phyloP scores from a whole-genome alignment of 2,888 invertebrate species.

The Tuberolachnus salignus region DNA sequence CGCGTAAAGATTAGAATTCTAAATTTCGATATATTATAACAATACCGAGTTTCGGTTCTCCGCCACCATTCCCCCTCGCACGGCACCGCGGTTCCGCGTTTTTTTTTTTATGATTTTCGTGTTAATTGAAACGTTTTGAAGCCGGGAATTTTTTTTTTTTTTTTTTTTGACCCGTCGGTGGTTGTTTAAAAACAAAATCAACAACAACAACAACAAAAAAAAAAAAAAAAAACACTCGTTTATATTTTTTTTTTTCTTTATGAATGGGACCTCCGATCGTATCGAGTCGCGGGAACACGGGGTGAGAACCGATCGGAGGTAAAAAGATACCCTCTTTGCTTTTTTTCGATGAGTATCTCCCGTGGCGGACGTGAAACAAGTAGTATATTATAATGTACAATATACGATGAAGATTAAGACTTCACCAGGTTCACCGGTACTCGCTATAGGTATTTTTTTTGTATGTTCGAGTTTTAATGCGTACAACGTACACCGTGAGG shows the following conservation, averaged over 20 bases:
- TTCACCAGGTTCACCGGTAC: neutral
- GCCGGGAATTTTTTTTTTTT: neutral
- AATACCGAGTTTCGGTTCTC: no score
- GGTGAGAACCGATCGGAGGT: slow-evolving; percentile 41
- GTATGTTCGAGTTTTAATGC: no score
- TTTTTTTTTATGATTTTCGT: neutral
- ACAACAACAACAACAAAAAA: neutral
- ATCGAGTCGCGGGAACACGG: slow-evolving; percentile 15
- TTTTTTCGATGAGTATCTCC: slow-evolving; percentile 26
- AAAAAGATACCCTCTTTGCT: slow-evolving; percentile 1
- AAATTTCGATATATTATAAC: no score
- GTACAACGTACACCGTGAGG: neutral
- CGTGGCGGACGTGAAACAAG: slow-evolving; percentile 22
- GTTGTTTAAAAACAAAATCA: no score
- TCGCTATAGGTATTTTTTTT: neutral
- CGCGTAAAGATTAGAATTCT: no score
- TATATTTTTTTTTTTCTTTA: slow-evolving; percentile 7
- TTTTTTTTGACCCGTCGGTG: no score
- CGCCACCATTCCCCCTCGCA: neutral
- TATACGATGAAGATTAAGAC: neutral
- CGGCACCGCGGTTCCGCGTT: neutral
- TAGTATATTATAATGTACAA: neutral
- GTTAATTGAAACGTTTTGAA: slow-evolving; percentile 12
- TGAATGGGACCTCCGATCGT: slow-evolving; percentile 40
- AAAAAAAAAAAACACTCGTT: neutral